A percentile compares a stretch with the other conserved stretches of the same genome.
Evolutionary conservation across 2,113 vertebrate species (phyloP).

Genomic region (Rutilus rutilus): DNA sequence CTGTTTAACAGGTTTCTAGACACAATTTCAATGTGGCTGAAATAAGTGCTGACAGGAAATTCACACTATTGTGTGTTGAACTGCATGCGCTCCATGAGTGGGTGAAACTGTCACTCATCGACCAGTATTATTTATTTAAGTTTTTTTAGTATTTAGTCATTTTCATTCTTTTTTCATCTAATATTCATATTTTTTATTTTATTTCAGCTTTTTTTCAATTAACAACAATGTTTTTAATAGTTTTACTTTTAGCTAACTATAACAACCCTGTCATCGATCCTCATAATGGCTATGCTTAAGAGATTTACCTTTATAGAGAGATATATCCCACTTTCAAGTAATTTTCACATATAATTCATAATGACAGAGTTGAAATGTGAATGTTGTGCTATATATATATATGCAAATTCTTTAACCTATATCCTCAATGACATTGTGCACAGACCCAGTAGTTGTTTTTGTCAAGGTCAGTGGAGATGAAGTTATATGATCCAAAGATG

Average conservation of each 20-base stretch:
- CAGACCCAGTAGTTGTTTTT: neutral
- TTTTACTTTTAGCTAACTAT: neutral
- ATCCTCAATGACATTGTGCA: neutral
- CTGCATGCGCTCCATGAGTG: neutral
- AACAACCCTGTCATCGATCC: neutral
- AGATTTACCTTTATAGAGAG: neutral
- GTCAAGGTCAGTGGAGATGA: neutral
- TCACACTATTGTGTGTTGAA: conserved; percentile 28
- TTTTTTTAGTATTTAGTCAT: neutral
- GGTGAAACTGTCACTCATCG: neutral
- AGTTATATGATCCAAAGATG: neutral
- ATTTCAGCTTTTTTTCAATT: no score
- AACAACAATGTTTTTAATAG: neutral
- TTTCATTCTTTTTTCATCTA: neutral
- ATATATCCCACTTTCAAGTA: neutral
- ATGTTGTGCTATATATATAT: neutral
- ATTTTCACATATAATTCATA: neutral
- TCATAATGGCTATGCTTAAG: neutral
- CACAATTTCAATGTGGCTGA: neutral
- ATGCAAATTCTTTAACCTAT: neutral
- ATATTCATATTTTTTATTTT: no score
- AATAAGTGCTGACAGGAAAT: conserved; percentile 17
- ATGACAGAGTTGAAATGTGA: neutral
- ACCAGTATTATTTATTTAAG: neutral
- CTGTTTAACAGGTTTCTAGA: neutral